phyloP scores from a whole-genome alignment of 2,888 invertebrate species.

The Dilophus febrilis region DNA sequence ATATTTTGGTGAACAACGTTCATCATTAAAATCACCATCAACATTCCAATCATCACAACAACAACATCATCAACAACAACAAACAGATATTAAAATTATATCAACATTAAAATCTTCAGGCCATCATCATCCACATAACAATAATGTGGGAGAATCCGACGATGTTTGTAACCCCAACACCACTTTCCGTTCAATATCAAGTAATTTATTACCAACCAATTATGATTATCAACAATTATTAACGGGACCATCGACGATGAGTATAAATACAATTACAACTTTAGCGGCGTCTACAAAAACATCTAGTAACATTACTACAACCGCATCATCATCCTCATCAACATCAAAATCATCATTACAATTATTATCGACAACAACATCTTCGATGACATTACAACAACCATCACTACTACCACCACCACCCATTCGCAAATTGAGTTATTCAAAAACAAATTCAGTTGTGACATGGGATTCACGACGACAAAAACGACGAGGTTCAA shows the following conservation, averaged over 20 bases:
- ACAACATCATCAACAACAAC: slow-evolving; percentile 21
- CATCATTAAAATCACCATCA: too few relatives aligned
- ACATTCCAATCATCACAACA: slow-evolving; percentile 33
- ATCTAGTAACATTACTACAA: slow-evolving; percentile 1
- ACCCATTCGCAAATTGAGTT: slow-evolving; percentile 31
- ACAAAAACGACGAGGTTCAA: slow-evolving; percentile 48
- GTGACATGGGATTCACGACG: slow-evolving; percentile 59
- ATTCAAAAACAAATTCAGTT: slow-evolving; percentile 33
- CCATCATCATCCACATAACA: too few relatives aligned
- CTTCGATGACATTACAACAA: slow-evolving; percentile 25
- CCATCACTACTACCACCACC: slow-evolving; percentile 26
- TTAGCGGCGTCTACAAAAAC: not conserved
- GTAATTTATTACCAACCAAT: too few relatives aligned
- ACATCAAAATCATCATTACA: slow-evolving; percentile 29
- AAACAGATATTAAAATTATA: slow-evolving; percentile 36
- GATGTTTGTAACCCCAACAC: too few relatives aligned
- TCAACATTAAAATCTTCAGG: slow-evolving; percentile 16
- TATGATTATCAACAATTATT: too few relatives aligned
- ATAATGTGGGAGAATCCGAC: too few relatives aligned
- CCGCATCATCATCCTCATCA: not conserved
- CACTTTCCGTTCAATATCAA: not conserved
- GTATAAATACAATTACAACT: too few relatives aligned
- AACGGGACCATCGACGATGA: too few relatives aligned
- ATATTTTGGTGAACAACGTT: slow-evolving; percentile 58
- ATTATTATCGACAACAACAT: slow-evolving; percentile 37